Percentiles rank a stretch among this genome's conserved stretches.
Conservation (phyloP, 2,113 vertebrate genomes). For the Danio rerio region DNA sequence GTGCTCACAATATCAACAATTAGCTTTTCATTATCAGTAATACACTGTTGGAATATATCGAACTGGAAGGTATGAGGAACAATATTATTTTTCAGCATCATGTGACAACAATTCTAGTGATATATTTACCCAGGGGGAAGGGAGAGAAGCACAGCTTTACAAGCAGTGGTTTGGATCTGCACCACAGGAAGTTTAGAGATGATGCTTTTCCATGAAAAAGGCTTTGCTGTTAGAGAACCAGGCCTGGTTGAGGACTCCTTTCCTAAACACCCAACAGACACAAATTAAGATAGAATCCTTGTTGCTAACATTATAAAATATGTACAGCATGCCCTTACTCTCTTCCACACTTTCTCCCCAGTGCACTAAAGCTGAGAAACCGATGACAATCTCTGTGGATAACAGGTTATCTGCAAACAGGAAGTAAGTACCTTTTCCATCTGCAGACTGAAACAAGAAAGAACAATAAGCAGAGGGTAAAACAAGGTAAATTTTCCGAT, state of each 20-base stretch:
- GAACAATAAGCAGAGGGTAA: neutral
- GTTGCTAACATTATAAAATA: neutral
- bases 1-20: too few relatives aligned
- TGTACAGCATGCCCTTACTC: conserved; percentile 48
- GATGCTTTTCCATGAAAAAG: conserved; percentile 81
- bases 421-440: conserved; percentile 78
- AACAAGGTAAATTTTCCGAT: too few relatives aligned
- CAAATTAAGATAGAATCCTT: conserved; percentile 7
- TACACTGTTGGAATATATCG: too few relatives aligned
- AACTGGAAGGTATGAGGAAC: too few relatives aligned
- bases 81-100: neutral
- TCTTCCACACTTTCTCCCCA: conserved; percentile 80
- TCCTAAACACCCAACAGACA: conserved; percentile 53
- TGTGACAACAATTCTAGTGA: neutral
- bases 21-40: too few relatives aligned
- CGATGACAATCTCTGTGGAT: conserved; percentile 84
- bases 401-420: conserved; percentile 86
- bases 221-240: conserved; percentile 75
- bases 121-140: conserved; percentile 85
- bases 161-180: conserved; percentile 81
- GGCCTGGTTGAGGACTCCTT: conserved; percentile 56
- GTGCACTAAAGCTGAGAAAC: conserved; percentile 84
- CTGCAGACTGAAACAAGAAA: conserved; percentile 70
- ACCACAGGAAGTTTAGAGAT: conserved; percentile 73
- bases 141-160: conserved; percentile 79